Conservation (phyloP, 2,888 invertebrate genomes). For the Teleogryllus oceanicus region DNA sequence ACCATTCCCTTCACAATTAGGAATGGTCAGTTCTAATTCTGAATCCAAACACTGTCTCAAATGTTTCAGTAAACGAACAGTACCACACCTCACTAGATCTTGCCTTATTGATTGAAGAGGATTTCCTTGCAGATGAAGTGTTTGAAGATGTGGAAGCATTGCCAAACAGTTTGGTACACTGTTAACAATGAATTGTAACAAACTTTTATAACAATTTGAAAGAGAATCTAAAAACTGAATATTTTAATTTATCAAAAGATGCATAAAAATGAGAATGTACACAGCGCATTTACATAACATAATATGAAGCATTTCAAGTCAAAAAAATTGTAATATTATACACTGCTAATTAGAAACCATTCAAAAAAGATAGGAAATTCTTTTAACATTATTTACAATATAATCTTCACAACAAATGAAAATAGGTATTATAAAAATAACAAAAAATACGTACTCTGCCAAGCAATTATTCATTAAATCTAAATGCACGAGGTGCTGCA, state of each 20-base stretch:
- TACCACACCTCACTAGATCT: slow-evolving; percentile 83
- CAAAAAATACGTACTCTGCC: slow-evolving; percentile 47
- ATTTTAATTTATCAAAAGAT: too few species aligned
- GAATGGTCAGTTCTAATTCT: slow-evolving; percentile 18
- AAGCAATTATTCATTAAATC: slow-evolving; percentile 80
- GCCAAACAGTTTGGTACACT: slow-evolving; percentile 68
- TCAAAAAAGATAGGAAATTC: too few species aligned
- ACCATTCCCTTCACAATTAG: neutral
- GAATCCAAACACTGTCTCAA: slow-evolving; percentile 54
- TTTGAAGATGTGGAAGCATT: slow-evolving; percentile 72
- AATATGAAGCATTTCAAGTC: too few species aligned
- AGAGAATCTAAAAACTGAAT: too few species aligned
- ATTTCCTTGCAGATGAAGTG: slow-evolving; percentile 82
- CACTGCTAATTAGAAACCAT: too few species aligned
- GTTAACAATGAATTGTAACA: slow-evolving; percentile 28
- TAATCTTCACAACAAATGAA: slow-evolving; percentile 23
- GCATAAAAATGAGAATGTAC: too few species aligned
- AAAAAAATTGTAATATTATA: too few species aligned
- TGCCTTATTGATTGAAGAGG: slow-evolving; percentile 70
- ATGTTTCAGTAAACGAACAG: slow-evolving; percentile 70
- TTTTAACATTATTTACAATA: too few species aligned
- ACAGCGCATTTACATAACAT: too few species aligned
- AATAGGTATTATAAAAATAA: slow-evolving; percentile 41
- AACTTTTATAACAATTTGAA: too few species aligned
- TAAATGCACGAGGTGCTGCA: slow-evolving; percentile 73